Conservation (phyloP, 1,140 invertebrate genomes). For the Neotoxoptera formosana region DNA sequence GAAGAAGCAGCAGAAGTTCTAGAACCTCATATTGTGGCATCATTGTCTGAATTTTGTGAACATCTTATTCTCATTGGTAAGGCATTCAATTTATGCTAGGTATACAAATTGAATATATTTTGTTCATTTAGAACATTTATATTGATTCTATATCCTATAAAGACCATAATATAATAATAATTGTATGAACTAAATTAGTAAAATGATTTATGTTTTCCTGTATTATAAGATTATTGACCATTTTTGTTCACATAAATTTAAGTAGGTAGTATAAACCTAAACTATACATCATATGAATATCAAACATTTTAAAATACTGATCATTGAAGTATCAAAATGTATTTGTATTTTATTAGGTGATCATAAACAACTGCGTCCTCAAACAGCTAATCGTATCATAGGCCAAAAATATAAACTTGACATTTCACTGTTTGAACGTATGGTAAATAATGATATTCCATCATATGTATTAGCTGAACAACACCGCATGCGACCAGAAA, state of each 20-base stretch:
- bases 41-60: conserved; percentile 73
- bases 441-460: conserved; percentile 70
- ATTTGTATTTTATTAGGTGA: conserved; percentile 64
- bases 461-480: conserved; percentile 68
- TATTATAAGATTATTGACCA: not conserved
- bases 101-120: not conserved
- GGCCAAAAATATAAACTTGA: conserved; percentile 68
- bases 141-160: not conserved
- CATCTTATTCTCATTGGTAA: conserved; percentile 81
- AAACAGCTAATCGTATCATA: conserved; percentile 62
- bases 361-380: conserved; percentile 77
- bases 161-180: not conserved
- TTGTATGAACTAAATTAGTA: not conserved
- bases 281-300: too few relatives aligned
- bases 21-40: conserved; percentile 77
- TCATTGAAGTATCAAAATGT: not conserved
- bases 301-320: too few relatives aligned
- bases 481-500: conserved; percentile 74
- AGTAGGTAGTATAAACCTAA: too few relatives aligned
- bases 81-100: not conserved
- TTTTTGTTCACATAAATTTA: not conserved
- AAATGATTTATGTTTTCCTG: not conserved
- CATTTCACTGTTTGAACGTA: conserved; percentile 77
- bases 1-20: conserved; percentile 87
- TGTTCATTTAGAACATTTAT: not conserved